Evolutionary conservation across 2,888 invertebrate species (phyloP).

Genomic region (Thereva nobilitata): DNA sequence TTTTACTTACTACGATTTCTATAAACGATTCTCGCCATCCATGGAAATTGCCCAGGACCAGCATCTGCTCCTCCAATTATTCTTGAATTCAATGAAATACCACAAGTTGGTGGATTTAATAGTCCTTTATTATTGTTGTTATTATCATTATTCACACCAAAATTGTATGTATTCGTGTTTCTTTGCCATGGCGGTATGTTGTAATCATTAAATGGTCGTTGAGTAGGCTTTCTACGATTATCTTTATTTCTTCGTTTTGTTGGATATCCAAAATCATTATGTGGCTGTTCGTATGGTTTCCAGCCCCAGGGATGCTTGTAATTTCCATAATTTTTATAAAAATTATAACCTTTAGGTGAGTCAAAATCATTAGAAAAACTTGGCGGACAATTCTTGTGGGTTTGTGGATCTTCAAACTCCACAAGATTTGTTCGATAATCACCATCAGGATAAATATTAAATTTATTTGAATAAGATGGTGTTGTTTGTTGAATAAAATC

Average conservation of each 20-base stretch:
- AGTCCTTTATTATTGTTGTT: slow-evolving; percentile 25
- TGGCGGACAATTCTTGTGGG: slow-evolving; percentile 52
- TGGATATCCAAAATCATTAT: slow-evolving; percentile 12
- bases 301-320: slow-evolving; percentile 22
- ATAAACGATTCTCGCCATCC: slow-evolving; percentile 62
- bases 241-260: slow-evolving; percentile 1
- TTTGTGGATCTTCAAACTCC: slow-evolving; percentile 51
- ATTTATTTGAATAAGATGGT: slow-evolving; percentile 7
- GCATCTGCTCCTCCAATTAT: slow-evolving; percentile 60
- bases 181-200: background rate
- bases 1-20: slow-evolving; percentile 54
- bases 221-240: slow-evolving; percentile 2
- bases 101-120: slow-evolving; percentile 49
- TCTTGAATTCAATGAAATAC: slow-evolving; percentile 51
- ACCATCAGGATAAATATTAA: slow-evolving; percentile 37
- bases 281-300: slow-evolving; percentile 1
- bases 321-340: background rate
- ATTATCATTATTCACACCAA: background rate
- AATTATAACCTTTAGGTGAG: slow-evolving; percentile 29
- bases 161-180: background rate
- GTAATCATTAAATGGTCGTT: background rate
- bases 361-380: slow-evolving; percentile 48
- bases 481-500: slow-evolving; percentile 7
- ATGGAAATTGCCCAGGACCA: slow-evolving; percentile 63
- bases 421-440: slow-evolving; percentile 45